Conservation (phyloP, 2,113 vertebrate genomes). For the Rynchops niger region DNA sequence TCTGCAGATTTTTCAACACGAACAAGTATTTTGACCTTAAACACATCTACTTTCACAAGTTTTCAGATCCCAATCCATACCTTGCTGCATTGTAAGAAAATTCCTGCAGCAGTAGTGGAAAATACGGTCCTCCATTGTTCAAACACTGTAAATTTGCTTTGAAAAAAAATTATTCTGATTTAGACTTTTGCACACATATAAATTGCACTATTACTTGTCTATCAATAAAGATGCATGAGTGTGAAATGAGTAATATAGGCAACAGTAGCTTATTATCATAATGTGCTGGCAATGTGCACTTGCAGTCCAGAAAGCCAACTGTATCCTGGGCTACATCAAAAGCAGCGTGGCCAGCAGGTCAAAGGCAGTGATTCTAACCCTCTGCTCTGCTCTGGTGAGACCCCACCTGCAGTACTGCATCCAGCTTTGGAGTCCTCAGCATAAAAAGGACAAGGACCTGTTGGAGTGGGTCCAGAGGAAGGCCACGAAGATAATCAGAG, state of each 20-base stretch:
- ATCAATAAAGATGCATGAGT: neutral
- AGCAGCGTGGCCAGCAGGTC: neutral
- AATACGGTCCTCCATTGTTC: neutral
- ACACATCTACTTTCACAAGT: neutral
- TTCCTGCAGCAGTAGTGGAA: neutral
- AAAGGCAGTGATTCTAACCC: neutral
- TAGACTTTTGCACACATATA: neutral
- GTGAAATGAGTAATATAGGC: neutral
- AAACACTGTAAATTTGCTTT: neutral
- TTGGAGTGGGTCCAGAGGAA: neutral
- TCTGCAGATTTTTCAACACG: neutral
- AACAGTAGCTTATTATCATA: neutral
- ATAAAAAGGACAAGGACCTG: neutral
- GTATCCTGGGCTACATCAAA: neutral
- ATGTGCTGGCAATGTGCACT: neutral
- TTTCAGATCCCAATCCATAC: neutral
- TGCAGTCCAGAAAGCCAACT: neutral
- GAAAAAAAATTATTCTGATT: neutral
- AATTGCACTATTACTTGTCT: neutral
- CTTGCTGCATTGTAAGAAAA: neutral
- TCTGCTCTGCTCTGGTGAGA: neutral
- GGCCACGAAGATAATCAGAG: neutral
- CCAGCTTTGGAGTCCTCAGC: neutral
- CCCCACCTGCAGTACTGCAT: neutral
- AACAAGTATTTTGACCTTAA: neutral